Base-by-base conservation (phyloP, 1,140 invertebrate genomes). In the Antheraea pernyi region DNA sequence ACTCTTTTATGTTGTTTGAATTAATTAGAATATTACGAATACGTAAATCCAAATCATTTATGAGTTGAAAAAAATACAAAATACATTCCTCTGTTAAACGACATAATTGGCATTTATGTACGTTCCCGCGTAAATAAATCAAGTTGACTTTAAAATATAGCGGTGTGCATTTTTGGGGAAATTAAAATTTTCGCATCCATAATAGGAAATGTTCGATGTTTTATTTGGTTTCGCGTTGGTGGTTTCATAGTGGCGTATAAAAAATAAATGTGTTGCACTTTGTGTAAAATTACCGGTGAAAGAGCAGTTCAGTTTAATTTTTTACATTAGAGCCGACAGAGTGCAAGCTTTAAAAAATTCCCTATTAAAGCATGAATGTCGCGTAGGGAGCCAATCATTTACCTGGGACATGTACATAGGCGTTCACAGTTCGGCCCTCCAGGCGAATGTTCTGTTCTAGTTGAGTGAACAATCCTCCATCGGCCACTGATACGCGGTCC, bases 91-190 rank as follows among this genome's bases (percentile, higher is more conserved):
- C 75, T 67, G 69, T 62, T 71, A 73, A 76, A 75, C 62, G 70
- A 53, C 53, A 71, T 84, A 82, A 81, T 83, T 80, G 76, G 73
- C 76, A 76, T 84, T 83, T 79, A 53, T 53, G 46, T 53, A 80
- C 76, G 79, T 73, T 74, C 62, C 71, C 59, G 75, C 76, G 80
- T 81, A 79, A 85, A 88, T 89, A 88, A 88, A 88, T 88, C 83
- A 86, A 71, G 76, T 80, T 71, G 80, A 82, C 76, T 84, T 83
- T 85, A 88, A 67, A 88, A 86, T 83, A 87, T 81, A 82, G 79
- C 82, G 77, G 72, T 70, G 68, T 79, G 77, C 46, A 80, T 84
- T 84, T 86, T 81, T 78, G 65, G 76, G 75, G 82, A 87, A 85
- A 85, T 84, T 83, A 84, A 84, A 85, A 81, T 83, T 53, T 85